Evolutionary conservation across 2,113 vertebrate genomes (phyloP).

Genomic region (Rhinolophus sinicus): DNA sequence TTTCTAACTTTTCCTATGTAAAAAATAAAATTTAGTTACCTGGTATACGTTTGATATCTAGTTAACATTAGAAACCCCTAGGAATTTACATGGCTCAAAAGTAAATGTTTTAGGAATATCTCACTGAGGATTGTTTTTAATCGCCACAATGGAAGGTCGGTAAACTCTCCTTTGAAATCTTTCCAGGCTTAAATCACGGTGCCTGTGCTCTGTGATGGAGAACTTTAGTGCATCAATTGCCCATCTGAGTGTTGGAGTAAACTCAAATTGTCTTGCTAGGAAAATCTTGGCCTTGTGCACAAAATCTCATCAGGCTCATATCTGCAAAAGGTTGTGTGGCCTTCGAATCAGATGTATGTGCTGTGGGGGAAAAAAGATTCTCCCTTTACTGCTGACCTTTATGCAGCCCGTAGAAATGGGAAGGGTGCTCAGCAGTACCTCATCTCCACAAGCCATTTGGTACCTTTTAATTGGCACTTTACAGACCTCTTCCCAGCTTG

Average conservation of each 20-base stretch:
- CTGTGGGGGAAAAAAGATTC: not conserved
- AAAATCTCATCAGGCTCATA: not conserved
- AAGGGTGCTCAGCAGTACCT: not conserved
- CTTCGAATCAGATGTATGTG: not conserved
- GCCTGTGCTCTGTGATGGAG: not conserved
- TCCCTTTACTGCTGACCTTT: not conserved
- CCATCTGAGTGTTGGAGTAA: not conserved
- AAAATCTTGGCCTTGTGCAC: not conserved
- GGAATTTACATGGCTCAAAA: not conserved
- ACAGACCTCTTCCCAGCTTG: not conserved
- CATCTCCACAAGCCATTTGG: not conserved
- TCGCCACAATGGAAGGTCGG: not conserved
- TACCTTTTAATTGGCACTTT: not conserved
- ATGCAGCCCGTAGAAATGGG: not conserved
- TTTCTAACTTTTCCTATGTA: not conserved
- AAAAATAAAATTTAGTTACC: conserved; percentile 22
- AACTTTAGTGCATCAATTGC: not conserved
- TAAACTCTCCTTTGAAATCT: not conserved
- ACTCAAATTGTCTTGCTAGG: not conserved
- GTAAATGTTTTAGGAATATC: not conserved
- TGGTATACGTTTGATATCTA: not conserved
- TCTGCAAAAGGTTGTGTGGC: not conserved
- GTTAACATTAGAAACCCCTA: not conserved
- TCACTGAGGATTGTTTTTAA: conserved; percentile 4
- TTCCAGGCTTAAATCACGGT: not conserved